Evolutionary conservation across 2,888 invertebrate species (phyloP).

Genomic region (Rugalucina vietnamica): DNA sequence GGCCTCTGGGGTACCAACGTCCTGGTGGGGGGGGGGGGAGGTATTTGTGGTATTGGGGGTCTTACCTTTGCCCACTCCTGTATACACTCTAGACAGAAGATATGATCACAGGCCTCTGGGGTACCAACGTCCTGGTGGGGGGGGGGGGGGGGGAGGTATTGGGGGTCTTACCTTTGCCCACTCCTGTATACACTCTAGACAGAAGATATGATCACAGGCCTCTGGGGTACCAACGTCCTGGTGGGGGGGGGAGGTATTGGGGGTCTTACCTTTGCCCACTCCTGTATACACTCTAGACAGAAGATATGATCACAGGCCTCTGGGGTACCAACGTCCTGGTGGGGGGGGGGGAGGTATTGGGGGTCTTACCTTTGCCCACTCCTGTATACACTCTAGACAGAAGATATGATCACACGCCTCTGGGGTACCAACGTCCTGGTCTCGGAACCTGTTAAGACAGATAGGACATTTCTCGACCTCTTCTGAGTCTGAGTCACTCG

Average conservation of each 20-base stretch:
- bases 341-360: too few species aligned
- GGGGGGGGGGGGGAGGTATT: too few species aligned
- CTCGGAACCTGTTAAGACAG: slow-evolving; percentile 90
- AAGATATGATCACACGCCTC: slow-evolving; percentile 95
- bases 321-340: slow-evolving; percentile 93
- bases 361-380: slow-evolving; percentile 93
- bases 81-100: slow-evolving; percentile 95
- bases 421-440: slow-evolving; percentile 93
- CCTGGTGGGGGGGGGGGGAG: too few species aligned
- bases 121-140: slow-evolving; percentile 93
- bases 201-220: slow-evolving; percentile 95
- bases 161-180: slow-evolving; percentile 94
- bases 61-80: slow-evolving; percentile 94
- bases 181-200: slow-evolving; percentile 94
- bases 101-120: slow-evolving; percentile 94
- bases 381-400: slow-evolving; percentile 94
- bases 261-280: slow-evolving; percentile 94
- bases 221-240: slow-evolving; percentile 95
- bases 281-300: slow-evolving; percentile 94
- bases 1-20: slow-evolving; percentile 92
- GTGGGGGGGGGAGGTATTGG: too few species aligned
- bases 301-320: slow-evolving; percentile 95
- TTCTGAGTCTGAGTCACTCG: slow-evolving; percentile 70
- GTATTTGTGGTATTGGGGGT: too few species aligned
- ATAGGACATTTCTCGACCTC: slow-evolving; percentile 89